Evolutionary conservation across 2,888 invertebrate genomes (phyloP).

Genomic region (Hirtodrosophila alboralis): DNA sequence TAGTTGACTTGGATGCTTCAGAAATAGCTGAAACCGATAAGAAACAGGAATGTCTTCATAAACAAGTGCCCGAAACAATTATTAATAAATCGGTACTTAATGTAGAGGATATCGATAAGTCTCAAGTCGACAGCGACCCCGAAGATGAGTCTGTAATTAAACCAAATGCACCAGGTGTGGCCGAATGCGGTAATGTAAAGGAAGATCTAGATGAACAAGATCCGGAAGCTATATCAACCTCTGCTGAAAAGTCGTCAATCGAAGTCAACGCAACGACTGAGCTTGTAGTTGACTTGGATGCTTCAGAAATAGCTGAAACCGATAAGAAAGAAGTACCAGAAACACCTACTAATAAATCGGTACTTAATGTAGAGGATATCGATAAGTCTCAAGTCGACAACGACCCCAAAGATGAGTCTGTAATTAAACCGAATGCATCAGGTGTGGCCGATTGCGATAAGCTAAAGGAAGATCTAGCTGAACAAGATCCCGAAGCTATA

Average conservation of each 20-base stretch:
- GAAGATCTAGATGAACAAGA: no score
- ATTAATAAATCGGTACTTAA: not conserved
- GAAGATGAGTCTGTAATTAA: not conserved
- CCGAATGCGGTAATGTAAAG: not conserved
- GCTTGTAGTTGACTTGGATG: slow-evolving; percentile 1
- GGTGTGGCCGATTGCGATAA: no score
- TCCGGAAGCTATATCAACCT: not conserved
- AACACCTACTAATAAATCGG: no score
- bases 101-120: not conserved
- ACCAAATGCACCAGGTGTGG: slow-evolving; percentile 1
- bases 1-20: not conserved
- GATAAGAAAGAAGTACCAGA: not conserved
- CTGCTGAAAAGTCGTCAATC: not conserved
- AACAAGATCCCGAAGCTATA: no score
- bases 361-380: no score
- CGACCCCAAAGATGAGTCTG: no score
- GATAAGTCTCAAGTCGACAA: no score
- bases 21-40: not conserved
- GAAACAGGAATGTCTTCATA: not conserved
- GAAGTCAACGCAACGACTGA: not conserved
- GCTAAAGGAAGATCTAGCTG: no score
- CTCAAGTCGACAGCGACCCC: not conserved
- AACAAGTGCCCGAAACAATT: not conserved
- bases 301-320: not conserved
- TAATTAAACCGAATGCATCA: no score